phyloP scores from a whole-genome alignment of 2,797 vertebrate species.

The Graptemys geographica region DNA sequence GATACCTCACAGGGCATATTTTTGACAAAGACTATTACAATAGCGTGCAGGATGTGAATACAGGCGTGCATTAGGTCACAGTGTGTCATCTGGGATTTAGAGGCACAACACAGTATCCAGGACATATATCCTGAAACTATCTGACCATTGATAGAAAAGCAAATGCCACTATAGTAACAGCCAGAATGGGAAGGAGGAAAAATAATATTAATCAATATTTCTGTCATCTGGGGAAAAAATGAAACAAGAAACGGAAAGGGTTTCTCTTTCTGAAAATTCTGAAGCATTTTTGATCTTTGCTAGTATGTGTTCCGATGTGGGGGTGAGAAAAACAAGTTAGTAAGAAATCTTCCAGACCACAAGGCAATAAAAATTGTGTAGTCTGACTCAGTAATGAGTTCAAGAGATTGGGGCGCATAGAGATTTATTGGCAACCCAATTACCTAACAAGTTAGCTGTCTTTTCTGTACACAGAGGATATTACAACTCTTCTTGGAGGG shows the following conservation, averaged over 20 bases:
- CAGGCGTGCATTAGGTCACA: not conserved
- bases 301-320: not conserved
- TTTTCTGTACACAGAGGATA: not conserved
- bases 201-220: not conserved
- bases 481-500: not conserved
- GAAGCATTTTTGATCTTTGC: not conserved
- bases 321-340: slow-evolving; percentile 13
- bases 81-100: not conserved
- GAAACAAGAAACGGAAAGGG: not conserved
- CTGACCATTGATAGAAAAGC: not conserved
- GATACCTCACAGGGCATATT: not conserved
- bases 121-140: not conserved
- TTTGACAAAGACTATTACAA: not conserved
- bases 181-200: not conserved
- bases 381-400: not conserved
- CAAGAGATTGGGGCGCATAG: not conserved
- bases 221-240: not conserved
- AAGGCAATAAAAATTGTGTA: not conserved
- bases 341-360: not conserved
- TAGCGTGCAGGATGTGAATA: not conserved
- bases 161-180: not conserved
- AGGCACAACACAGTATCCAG: not conserved
- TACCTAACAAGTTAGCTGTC: not conserved
- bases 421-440: not conserved
- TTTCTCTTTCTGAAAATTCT: not conserved